A percentile compares a stretch with the other conserved stretches of the same genome.
Conservation (phyloP, 2,888 invertebrate genomes). For the Synergus gifuensis region DNA sequence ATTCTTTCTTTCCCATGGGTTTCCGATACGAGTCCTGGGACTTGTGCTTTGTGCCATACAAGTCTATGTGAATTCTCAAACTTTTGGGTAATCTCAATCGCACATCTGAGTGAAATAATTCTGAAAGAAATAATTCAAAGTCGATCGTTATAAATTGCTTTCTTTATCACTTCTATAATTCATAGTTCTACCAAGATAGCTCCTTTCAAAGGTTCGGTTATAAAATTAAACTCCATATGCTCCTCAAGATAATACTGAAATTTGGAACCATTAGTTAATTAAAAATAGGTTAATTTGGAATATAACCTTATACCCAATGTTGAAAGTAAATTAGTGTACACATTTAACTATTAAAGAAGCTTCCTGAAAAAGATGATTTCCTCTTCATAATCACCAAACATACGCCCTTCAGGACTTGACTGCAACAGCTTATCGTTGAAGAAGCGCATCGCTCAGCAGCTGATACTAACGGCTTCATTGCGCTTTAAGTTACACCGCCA, state of each 20-base stretch:
- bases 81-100: background rate
- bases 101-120: background rate
- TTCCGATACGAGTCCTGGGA: constrained; percentile 62
- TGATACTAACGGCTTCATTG: constrained; percentile 57
- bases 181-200: too few relatives aligned
- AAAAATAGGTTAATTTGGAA: too few relatives aligned
- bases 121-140: too few relatives aligned
- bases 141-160: too few relatives aligned
- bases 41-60: constrained; percentile 2
- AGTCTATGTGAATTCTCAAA: background rate
- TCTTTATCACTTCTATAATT: too few relatives aligned
- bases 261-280: too few relatives aligned
- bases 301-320: too few relatives aligned
- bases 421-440: constrained; percentile 11
- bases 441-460: constrained; percentile 47
- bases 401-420: background rate
- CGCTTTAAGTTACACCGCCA: constrained; percentile 45
- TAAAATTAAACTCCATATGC: too few relatives aligned
- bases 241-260: too few relatives aligned
- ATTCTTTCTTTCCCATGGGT: constrained; percentile 73
- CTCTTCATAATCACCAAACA: background rate
- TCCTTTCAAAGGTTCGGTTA: too few relatives aligned
- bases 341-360: background rate
- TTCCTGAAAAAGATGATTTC: background rate
- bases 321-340: background rate